Conservation (phyloP, 2,113 vertebrate species). For the Aphyosemion australe region DNA sequence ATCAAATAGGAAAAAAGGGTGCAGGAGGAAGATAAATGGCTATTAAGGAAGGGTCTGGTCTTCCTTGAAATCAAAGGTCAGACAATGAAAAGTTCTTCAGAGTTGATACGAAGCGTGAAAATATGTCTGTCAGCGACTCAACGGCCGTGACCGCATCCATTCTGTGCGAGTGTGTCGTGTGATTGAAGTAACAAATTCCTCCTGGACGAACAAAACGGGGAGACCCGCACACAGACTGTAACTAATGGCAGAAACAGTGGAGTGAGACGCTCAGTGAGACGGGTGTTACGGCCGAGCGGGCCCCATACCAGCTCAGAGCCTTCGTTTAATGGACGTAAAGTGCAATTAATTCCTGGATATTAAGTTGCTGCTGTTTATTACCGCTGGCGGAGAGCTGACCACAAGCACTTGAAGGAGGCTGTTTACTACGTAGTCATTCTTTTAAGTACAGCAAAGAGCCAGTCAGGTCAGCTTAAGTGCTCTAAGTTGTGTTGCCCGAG, state of each 20-base stretch:
- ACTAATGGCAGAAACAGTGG: conserved; percentile 3
- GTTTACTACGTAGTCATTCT: conserved; percentile 41
- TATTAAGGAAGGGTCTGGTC: neutral
- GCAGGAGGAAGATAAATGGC: conserved; percentile 25
- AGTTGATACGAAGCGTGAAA: conserved; percentile 24
- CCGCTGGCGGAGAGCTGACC: conserved; percentile 53
- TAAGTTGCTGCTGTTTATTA: conserved; percentile 49
- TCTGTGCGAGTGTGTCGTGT: conserved; percentile 16
- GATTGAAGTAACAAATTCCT: conserved; percentile 15
- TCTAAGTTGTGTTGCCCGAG: conserved; percentile 5
- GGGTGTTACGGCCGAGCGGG: conserved; percentile 15
- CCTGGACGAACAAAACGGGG: conserved; percentile 19
- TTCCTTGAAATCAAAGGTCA: conserved; percentile 30
- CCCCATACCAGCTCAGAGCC: conserved; percentile 27
- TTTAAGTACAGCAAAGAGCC: conserved; percentile 34
- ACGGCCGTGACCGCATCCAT: conserved; percentile 12
- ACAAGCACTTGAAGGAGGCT: conserved; percentile 49
- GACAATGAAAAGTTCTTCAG: neutral
- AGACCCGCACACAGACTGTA: conserved; percentile 10
- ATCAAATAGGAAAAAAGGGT: conserved; percentile 2
- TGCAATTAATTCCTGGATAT: conserved; percentile 55
- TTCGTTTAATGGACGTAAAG: conserved; percentile 55
- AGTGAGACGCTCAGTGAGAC: conserved; percentile 4
- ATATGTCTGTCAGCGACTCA: conserved; percentile 13
- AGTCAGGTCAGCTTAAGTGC: conserved; percentile 30